Percentiles rank a stretch among this genome's conserved stretches.
phyloP scores from a whole-genome alignment of 2,113 vertebrate species.

The Balaenoptera acutorostrata region DNA sequence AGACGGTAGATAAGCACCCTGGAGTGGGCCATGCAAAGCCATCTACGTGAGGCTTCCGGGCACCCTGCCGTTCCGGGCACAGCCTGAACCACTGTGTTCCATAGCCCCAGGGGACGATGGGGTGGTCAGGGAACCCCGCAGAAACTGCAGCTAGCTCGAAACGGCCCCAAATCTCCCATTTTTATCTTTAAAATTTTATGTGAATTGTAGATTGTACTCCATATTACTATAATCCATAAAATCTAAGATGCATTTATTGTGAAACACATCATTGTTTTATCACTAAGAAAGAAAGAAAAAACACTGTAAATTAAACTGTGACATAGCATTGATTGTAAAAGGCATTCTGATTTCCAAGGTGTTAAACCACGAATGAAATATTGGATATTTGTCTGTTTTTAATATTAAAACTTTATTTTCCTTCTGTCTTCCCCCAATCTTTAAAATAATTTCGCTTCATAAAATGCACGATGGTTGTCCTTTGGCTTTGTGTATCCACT shows the following conservation, averaged over 20 bases:
- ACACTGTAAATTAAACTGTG: conserved; percentile 35
- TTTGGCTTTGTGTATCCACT: background rate
- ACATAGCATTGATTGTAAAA: conserved; percentile 6
- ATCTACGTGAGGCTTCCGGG: rapidly evolving
- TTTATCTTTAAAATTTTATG: background rate
- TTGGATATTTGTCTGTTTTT: background rate
- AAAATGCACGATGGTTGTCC: background rate
- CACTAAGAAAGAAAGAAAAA: background rate
- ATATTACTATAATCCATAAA: background rate
- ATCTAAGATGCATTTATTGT: background rate
- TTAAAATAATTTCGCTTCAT: background rate
- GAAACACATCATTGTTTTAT: conserved; percentile 23
- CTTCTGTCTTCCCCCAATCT: background rate
- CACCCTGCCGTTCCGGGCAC: background rate
- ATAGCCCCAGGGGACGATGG: too few species aligned
- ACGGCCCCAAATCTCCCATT: background rate
- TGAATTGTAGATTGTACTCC: background rate
- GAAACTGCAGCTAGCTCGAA: background rate
- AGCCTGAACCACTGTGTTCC: background rate
- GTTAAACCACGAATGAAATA: background rate
- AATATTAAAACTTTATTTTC: background rate
- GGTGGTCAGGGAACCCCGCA: background rate
- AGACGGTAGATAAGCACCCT: too few species aligned
- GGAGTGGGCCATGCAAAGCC: background rate
- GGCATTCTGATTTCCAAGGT: conserved; percentile 7